Evolutionary conservation across 92 coral and sea anemone species (phyloP).

Genomic region (Pocillopora meandrina): DNA sequence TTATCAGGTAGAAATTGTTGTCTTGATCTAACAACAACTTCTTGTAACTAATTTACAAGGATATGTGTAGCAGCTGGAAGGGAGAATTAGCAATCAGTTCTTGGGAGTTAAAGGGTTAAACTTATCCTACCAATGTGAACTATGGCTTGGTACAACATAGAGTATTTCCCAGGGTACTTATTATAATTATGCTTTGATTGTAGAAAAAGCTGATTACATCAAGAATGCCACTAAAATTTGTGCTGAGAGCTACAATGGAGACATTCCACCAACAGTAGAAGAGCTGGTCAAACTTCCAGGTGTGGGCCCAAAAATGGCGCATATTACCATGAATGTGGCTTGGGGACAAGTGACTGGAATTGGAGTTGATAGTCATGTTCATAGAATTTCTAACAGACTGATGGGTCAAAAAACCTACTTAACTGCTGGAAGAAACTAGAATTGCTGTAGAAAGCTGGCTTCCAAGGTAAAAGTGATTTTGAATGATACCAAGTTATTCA

Average conservation of each 20-base stretch:
- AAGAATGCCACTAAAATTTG: conserved; percentile 91
- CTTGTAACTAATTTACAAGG: too few species aligned
- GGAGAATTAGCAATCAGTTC: too few species aligned
- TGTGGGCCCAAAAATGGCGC: conserved; percentile 99
- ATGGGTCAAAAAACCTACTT: conserved; percentile 88
- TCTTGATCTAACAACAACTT: too few species aligned
- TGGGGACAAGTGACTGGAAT: conserved; percentile 93
- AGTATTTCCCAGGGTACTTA: background rate
- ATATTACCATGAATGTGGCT: conserved; percentile 96
- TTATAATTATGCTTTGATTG: background rate
- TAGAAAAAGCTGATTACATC: conserved; percentile 88
- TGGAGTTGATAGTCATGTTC: conserved; percentile 98
- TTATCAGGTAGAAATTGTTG: too few species aligned
- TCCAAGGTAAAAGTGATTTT: conserved; percentile 63
- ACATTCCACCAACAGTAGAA: conserved; percentile 90
- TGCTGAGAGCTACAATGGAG: conserved; percentile 77
- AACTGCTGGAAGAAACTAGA: conserved; percentile 88
- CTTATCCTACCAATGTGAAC: too few species aligned
- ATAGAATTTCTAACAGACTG: conserved; percentile 91
- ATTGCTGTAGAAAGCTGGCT: conserved; percentile 95
- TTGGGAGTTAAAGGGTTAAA: too few species aligned
- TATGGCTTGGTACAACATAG: too few species aligned
- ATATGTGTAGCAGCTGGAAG: too few species aligned
- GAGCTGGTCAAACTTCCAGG: conserved; percentile 90
- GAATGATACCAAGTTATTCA: too few species aligned